A percentile compares a stretch with the other conserved stretches of the same genome.
Evolutionary conservation across 2,888 invertebrate genomes (phyloP).

Genomic region (Copidosoma aretas): DNA sequence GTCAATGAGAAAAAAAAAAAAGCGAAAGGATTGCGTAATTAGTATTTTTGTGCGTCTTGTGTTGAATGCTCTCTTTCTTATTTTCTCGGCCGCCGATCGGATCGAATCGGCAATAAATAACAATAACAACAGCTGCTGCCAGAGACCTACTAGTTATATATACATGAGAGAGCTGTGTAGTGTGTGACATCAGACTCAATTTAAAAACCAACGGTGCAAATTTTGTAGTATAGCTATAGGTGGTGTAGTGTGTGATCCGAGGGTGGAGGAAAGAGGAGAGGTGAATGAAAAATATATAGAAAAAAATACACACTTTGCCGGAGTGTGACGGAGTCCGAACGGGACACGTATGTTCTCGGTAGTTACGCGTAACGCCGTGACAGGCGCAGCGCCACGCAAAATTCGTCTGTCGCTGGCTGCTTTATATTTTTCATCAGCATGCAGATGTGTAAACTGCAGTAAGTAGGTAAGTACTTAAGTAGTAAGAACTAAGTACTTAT

Average conservation of each 20-base stretch:
- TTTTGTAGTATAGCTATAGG: too few species aligned
- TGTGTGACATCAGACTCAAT: too few species aligned
- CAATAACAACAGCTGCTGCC: not conserved
- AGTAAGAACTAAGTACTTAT: not conserved
- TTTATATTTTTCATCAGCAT: too few species aligned
- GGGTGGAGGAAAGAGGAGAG: not conserved
- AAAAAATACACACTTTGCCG: not conserved
- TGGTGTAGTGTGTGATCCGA: too few species aligned
- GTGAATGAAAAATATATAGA: not conserved
- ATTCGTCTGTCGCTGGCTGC: conserved; percentile 43
- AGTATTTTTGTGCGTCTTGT: too few species aligned
- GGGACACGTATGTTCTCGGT: conserved; percentile 48
- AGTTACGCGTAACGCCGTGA: conserved; percentile 49
- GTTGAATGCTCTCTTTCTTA: not conserved
- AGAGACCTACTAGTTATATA: not conserved
- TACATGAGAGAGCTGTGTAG: not conserved
- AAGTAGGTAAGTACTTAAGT: too few species aligned
- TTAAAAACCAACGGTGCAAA: too few species aligned
- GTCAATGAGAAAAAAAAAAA: not conserved
- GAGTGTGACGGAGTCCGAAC: conserved; percentile 11
- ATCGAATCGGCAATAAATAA: not conserved
- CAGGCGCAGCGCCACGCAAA: conserved; percentile 47
- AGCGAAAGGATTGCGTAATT: not conserved
- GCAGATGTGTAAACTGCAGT: too few species aligned
- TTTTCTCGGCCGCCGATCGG: not conserved